These are phyloP conservation scores for Copidosoma floridanum DNA, from an alignment of 1,140 invertebrate species.

Conservation along the genomic window DNA sequence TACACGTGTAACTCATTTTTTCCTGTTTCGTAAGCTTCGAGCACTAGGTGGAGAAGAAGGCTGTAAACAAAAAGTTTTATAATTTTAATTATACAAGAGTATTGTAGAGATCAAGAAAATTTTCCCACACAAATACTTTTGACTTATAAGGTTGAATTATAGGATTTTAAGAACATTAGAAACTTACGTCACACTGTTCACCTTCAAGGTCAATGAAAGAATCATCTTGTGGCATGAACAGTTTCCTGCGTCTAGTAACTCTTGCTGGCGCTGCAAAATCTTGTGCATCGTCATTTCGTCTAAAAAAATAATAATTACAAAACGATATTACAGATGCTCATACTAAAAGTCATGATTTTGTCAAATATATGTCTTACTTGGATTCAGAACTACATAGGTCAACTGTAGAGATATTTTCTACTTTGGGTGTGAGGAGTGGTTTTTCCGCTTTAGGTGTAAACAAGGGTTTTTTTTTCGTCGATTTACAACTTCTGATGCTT, in stretches of 20 bases:
- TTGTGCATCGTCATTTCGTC: constrained; percentile 10
- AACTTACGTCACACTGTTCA: constrained; percentile 26
- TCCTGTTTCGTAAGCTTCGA: constrained; percentile 36
- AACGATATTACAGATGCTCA: background rate
- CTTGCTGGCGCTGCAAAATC: constrained; percentile 12
- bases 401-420: constrained; percentile 32
- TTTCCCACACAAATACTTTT: too few species aligned
- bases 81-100: constrained; percentile 1
- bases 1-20: constrained; percentile 31
- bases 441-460: too few species aligned
- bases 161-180: background rate
- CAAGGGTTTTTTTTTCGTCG: constrained; percentile 9
- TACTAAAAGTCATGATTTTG: too few species aligned
- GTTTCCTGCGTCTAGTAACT: constrained; percentile 36
- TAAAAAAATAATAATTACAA: background rate
- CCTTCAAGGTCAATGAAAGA: constrained; percentile 35
- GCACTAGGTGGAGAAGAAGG: constrained; percentile 4
- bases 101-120: too few species aligned
- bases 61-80: background rate
- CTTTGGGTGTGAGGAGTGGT: background rate
- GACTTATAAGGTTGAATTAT: background rate
- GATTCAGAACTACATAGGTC: constrained; percentile 39
- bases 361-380: constrained; percentile 20
- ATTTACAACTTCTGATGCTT: background rate
- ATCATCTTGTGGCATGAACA: constrained; percentile 33